Conservation (phyloP, 2,113 vertebrate species). For the Dromiciops gliroides region DNA sequence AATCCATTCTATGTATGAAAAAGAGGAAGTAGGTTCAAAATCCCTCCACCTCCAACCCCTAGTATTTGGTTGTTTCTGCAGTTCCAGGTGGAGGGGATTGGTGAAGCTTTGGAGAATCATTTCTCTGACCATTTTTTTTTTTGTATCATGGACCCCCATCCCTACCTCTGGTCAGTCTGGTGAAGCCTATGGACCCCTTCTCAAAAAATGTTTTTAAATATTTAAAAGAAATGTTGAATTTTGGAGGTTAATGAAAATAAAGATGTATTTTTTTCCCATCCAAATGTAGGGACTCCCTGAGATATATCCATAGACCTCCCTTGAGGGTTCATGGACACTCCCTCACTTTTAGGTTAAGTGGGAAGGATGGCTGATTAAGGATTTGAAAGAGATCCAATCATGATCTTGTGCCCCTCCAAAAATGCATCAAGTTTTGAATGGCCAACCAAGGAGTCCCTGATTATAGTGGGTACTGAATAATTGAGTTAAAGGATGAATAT, state of each 20-base stretch:
- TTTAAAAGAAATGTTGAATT: neutral
- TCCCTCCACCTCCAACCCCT: neutral
- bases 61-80: neutral
- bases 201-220: neutral
- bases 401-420: neutral
- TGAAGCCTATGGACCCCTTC: neutral
- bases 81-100: neutral
- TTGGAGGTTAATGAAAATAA: neutral
- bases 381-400: neutral
- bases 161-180: neutral
- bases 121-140: neutral
- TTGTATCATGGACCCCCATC: neutral
- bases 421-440: neutral
- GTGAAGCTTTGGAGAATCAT: neutral
- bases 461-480: neutral
- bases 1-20: neutral
- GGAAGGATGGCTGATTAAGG: neutral
- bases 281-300: neutral
- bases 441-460: neutral
- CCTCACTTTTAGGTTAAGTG: neutral
- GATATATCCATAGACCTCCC: neutral
- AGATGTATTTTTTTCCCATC: neutral
- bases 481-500: slow-evolving; percentile 5
- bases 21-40: neutral
- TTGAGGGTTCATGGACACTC: neutral